Evolutionary conservation across 2,797 vertebrate species (phyloP), one percentile per base, ranked within the genome.

Genomic region (Uromys caudimaculatus): DNA sequence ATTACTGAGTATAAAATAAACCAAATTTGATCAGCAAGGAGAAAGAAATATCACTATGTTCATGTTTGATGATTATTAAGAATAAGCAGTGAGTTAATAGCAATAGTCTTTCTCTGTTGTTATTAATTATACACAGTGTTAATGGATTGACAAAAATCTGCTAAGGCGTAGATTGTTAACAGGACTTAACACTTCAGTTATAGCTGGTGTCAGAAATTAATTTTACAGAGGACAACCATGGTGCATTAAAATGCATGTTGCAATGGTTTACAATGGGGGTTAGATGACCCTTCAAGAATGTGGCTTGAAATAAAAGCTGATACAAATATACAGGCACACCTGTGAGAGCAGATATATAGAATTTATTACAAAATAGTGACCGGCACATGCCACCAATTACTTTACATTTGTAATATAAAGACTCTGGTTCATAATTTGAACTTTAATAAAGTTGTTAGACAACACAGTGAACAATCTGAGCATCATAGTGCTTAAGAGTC

Each of bases 11-110:
- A 91, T 56, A 62, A 82, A 71, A 47, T 44, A 90, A 95, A 41
- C 14, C 38, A 73, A 64, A 27, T 96, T 98, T 99, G 98, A 99
- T 98, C 99, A 99, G 98, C 98, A 98, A 98, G 97, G 97, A 98
- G 98, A 23, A n/a, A 90, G 83, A 81, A 76, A 62, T 85, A 50
- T 38, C 60, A 87, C 78, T 38, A 67, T 71, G 10, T 32, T 93
- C 91, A 90, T 79, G 73, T 67, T 94, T 96, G 91, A 96, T 96
- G 96, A 95, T 93, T 81, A 78, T 92, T 62, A 86, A 92, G 75
- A 90, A 97, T 97, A 96, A 92, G 83, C 78, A 88, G 67, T 90
- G 90, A 95, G 90, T 96, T 96, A 96, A 93, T 82, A 94, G 90
- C 90, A 89, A 71, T 29, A 50, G 78, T 62, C 76, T 97, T 73